Evolutionary conservation across 2,797 vertebrate genomes (phyloP).

Genomic region (Tangara arthus): DNA sequence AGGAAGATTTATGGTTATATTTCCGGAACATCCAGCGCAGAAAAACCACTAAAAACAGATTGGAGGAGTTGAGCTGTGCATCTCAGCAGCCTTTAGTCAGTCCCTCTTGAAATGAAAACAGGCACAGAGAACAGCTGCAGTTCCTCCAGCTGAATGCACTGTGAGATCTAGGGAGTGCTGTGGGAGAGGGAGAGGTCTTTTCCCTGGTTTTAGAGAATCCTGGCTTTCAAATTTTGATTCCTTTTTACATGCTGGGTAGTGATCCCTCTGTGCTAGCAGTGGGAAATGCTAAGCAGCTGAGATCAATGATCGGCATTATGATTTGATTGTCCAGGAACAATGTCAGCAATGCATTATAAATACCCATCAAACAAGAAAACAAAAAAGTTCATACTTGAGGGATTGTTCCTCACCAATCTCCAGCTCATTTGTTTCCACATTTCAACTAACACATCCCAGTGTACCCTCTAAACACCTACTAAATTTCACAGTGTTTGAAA

Average conservation of each 20-base stretch:
- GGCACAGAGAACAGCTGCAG: background rate
- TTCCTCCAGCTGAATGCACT: background rate
- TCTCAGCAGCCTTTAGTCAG: background rate
- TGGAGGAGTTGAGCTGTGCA: background rate
- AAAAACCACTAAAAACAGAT: background rate
- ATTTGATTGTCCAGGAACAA: background rate
- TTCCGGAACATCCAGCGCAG: background rate
- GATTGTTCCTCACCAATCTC: background rate
- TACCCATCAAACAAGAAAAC: background rate
- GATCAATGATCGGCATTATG: background rate
- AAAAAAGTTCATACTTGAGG: background rate
- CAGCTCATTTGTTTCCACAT: background rate
- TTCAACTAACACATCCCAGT: background rate
- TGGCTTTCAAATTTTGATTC: background rate
- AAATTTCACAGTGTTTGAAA: background rate
- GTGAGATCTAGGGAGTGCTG: background rate
- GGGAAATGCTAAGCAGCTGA: background rate
- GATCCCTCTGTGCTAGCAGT: background rate
- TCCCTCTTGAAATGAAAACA: background rate
- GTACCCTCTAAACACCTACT: background rate
- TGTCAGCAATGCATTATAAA: background rate
- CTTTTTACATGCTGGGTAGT: background rate
- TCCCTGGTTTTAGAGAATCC: background rate
- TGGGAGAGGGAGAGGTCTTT: background rate
- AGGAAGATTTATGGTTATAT: conserved; percentile 6